Percentiles rank a stretch among this genome's conserved stretches.
These are phyloP conservation scores for Drosophila rellima DNA, from an alignment of 2,888 invertebrate species.

Conservation along the genomic window DNA sequence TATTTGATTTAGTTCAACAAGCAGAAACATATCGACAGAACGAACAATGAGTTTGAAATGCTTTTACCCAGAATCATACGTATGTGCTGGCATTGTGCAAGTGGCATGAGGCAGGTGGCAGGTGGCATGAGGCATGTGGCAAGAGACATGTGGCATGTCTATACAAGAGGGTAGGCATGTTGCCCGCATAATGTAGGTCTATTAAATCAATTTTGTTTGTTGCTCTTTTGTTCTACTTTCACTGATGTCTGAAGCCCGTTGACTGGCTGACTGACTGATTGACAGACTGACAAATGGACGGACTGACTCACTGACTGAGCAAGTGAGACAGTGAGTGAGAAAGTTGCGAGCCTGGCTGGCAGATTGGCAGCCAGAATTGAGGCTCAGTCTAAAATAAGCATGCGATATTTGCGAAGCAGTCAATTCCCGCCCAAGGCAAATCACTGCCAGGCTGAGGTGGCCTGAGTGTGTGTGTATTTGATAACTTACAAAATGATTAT, in stretches of 20 bases:
- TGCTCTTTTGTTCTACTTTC: constrained; percentile 74
- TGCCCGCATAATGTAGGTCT: constrained; percentile 54
- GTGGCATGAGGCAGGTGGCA: neutral
- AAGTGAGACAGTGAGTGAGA: constrained; percentile 22
- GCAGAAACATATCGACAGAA: constrained; percentile 48
- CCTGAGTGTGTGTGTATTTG: constrained; percentile 44
- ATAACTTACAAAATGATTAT: constrained; percentile 68
- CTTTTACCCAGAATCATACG: constrained; percentile 13
- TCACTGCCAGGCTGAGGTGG: constrained; percentile 33
- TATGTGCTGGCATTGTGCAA: constrained; percentile 6
- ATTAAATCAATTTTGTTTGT: constrained; percentile 77
- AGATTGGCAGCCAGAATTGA: constrained; percentile 32
- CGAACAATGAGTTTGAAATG: constrained; percentile 46
- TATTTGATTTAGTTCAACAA: constrained; percentile 26
- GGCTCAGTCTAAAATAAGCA: constrained; percentile 28
- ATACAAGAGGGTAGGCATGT: constrained; percentile 8
- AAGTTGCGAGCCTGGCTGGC: constrained; percentile 1
- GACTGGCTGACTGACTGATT: constrained; percentile 34
- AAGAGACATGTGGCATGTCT: constrained; percentile 3
- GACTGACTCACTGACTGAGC: constrained; percentile 9
- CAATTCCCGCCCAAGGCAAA: constrained; percentile 42
- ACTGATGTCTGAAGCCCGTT: constrained; percentile 24
- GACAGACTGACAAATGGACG: constrained; percentile 31
- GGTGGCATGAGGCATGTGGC: neutral
- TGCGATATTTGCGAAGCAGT: constrained; percentile 58